These are phyloP conservation scores for Chironomus riparius DNA, from an alignment of 2,888 invertebrate genomes.

Conservation along the genomic window DNA sequence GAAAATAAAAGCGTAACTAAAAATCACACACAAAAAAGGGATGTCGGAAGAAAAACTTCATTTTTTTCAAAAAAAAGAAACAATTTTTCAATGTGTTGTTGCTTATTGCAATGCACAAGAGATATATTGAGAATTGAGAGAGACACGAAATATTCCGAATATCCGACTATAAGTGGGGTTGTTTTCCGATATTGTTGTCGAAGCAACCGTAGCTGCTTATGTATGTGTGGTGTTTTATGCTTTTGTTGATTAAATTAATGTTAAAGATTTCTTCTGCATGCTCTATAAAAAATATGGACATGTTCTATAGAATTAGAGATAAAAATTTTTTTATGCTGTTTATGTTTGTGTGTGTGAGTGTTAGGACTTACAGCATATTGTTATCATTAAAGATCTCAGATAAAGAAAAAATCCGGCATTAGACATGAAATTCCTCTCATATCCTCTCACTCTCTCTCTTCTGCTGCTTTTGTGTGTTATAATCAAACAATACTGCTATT, in stretches of 20 bases:
- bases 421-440: too few relatives aligned
- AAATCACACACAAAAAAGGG: constrained; percentile 4
- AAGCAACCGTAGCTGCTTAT: constrained; percentile 8
- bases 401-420: too few relatives aligned
- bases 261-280: background rate
- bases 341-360: too few relatives aligned
- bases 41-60: constrained; percentile 19
- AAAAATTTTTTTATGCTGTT: too few relatives aligned
- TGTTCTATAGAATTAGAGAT: too few relatives aligned
- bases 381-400: too few relatives aligned
- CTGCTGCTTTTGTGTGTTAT: background rate
- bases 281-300: too few relatives aligned
- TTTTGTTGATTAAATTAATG: constrained; percentile 15
- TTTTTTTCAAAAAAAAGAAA: background rate
- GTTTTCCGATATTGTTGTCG: constrained; percentile 22
- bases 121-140: background rate
- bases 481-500: background rate
- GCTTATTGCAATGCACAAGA: background rate
- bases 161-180: constrained; percentile 9
- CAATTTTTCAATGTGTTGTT: background rate
- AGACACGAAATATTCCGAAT: constrained; percentile 4
- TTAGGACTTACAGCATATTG: too few relatives aligned
- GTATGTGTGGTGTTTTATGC: constrained; percentile 22
- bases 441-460: background rate
- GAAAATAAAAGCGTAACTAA: constrained; percentile 24